Evolutionary conservation across 2,797 vertebrate species (phyloP).

Genomic region (Diplodus sargus): DNA sequence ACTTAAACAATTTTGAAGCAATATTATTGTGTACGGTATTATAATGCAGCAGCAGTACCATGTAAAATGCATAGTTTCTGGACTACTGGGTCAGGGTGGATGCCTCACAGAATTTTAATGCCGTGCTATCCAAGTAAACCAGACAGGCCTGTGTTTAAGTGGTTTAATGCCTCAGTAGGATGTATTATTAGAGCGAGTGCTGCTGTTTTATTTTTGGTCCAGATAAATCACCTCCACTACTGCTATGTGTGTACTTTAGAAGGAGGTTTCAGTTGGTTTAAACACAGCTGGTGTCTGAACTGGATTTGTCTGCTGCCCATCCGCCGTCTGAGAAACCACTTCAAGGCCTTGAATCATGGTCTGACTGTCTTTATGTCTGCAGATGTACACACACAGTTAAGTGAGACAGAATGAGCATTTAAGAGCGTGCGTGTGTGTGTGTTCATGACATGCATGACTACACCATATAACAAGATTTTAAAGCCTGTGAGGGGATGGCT

Average conservation of each 20-base stretch:
- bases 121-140: slow-evolving; percentile 53
- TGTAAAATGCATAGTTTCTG: slow-evolving; percentile 45
- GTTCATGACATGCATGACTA: slow-evolving; percentile 16
- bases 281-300: slow-evolving; percentile 81
- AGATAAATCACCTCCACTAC: slow-evolving; percentile 71
- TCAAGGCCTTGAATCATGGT: slow-evolving; percentile 68
- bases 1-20: slow-evolving; percentile 33
- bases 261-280: slow-evolving; percentile 69
- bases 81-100: slow-evolving; percentile 38
- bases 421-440: background rate
- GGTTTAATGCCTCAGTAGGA: slow-evolving; percentile 74
- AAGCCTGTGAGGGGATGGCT: background rate
- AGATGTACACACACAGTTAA: slow-evolving; percentile 40
- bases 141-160: slow-evolving; percentile 78
- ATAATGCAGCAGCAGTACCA: background rate
- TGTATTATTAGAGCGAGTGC: slow-evolving; percentile 73
- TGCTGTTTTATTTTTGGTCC: slow-evolving; percentile 72
- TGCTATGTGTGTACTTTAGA: slow-evolving; percentile 66
- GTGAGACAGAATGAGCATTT: slow-evolving; percentile 26
- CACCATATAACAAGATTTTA: slow-evolving; percentile 22
- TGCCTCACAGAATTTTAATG: slow-evolving; percentile 51
- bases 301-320: slow-evolving; percentile 63
- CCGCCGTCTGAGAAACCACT: slow-evolving; percentile 72
- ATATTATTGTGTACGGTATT: slow-evolving; percentile 1
- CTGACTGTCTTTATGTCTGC: slow-evolving; percentile 57